Conservation (phyloP, 2,888 invertebrate genomes). For the Syritta pipiens region DNA sequence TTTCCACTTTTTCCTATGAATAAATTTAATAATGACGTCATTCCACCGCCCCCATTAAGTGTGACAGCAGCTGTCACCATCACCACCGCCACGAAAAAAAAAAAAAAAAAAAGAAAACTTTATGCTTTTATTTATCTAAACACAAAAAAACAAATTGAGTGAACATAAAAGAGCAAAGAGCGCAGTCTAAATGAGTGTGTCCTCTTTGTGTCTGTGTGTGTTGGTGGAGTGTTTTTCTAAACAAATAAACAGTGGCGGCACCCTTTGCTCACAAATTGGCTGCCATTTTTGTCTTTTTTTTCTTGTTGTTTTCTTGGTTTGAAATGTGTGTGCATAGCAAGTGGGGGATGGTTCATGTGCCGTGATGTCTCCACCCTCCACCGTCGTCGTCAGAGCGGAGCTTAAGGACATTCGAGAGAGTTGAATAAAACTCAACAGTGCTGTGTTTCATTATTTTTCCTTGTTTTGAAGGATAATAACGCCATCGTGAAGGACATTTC, state of each 20-base stretch:
- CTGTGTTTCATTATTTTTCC: slow-evolving; percentile 30
- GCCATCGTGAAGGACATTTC: slow-evolving; percentile 42
- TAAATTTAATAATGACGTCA: no score
- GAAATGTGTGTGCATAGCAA: not conserved
- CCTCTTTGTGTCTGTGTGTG: no score
- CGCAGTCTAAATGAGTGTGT: not conserved
- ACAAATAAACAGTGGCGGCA: slow-evolving; percentile 37
- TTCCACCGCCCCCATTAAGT: not conserved
- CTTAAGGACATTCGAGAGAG: slow-evolving; percentile 33
- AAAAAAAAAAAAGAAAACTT: no score
- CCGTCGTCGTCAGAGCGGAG: not conserved
- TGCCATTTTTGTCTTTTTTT: not conserved
- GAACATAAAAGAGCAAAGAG: not conserved
- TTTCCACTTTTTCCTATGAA: no score
- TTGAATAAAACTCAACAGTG: slow-evolving; percentile 36
- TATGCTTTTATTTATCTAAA: slow-evolving; percentile 14
- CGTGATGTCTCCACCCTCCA: not conserved
- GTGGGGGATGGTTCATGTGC: no score
- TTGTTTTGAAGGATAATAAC: slow-evolving; percentile 30
- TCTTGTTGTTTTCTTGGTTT: not conserved
- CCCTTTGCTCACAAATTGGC: slow-evolving; percentile 9
- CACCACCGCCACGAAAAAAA: not conserved
- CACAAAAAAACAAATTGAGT: slow-evolving; percentile 24
- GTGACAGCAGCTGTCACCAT: slow-evolving; percentile 23
- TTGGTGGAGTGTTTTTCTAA: slow-evolving; percentile 8